Evolutionary conservation across 2,797 vertebrate species (phyloP), one percentile per base, ranked within the genome.

Genomic region (Harpagifer antarcticus): DNA sequence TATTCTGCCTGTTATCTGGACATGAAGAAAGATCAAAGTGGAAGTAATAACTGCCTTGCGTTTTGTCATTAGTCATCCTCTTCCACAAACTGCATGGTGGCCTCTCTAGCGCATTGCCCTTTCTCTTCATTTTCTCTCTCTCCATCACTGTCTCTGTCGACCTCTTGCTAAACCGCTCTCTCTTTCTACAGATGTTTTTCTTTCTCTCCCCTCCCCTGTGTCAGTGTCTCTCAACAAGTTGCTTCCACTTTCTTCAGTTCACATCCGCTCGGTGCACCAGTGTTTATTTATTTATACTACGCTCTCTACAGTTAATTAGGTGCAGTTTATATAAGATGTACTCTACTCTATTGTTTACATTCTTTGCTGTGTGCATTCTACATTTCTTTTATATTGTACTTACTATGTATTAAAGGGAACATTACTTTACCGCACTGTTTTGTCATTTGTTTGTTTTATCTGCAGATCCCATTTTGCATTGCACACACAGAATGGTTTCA

Each of bases 141-240:
- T 69, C 54, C 48, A 58, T 72, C 49, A 56, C 8, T 23, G 55
- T 5, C 47, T 66, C 48, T 13, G 47, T 59, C 3, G 7, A 78
- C 76, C 70, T 62, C 53, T 45, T 4, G 16, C 56, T 52, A 15
- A 15, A 70, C 49, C n/a, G 16, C 60, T 58, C 54, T 64, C 73
- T 68, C 76, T 31, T 58, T 63, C 68, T 48, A 42, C 53, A n/a
- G 17, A 56, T 60, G 67, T 75, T 82, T 77, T 48, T 69, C 55
- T 63, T 82, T 62, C 53, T 50, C 45, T 61, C 62, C 13, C 17
- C 33, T 59, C 45, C 42, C 43, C 20, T 55, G 13, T 0, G 31
- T 58, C 53, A 3, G 10, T 57, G 72, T 58, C 44, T 20, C 63
- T 64, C 71, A 74, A 47, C 72, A 57, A 55, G 27, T 43, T 33